These are phyloP conservation scores for Hyles euphorbiae DNA, from an alignment of 1,140 invertebrate species.

Conservation along the genomic window DNA sequence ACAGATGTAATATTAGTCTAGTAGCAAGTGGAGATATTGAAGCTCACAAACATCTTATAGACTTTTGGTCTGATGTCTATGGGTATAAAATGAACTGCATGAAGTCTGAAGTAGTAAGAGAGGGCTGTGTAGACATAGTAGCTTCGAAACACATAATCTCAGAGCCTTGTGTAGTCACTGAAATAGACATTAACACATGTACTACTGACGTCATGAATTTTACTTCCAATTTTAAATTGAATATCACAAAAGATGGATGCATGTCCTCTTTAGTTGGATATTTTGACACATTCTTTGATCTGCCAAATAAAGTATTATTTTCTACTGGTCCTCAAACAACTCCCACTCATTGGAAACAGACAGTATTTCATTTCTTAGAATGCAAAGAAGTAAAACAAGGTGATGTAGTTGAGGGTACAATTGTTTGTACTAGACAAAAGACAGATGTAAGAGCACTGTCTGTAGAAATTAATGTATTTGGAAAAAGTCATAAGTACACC, in stretches of 20 bases:
- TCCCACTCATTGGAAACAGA: slow-evolving; percentile 98
- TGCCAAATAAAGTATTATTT: slow-evolving; percentile 80
- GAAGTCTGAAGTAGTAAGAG: slow-evolving; percentile 90
- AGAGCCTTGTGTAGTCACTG: slow-evolving; percentile 78
- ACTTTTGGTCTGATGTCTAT: slow-evolving; percentile 97
- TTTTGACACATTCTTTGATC: slow-evolving; percentile 93
- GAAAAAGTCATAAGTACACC: slow-evolving; percentile 69
- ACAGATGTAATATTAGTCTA: slow-evolving; percentile 92
- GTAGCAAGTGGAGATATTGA: slow-evolving; percentile 91
- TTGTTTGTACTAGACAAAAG: slow-evolving; percentile 76
- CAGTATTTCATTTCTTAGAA: slow-evolving; percentile 89
- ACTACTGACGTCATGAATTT: slow-evolving; percentile 89
- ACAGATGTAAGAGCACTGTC: slow-evolving; percentile 62
- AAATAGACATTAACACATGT: slow-evolving; percentile 90
- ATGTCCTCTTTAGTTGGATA: slow-evolving; percentile 94
- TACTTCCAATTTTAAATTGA: slow-evolving; percentile 84
- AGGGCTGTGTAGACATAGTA: slow-evolving; percentile 93
- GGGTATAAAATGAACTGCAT: slow-evolving; percentile 98
- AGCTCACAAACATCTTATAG: slow-evolving; percentile 83
- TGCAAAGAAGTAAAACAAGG: slow-evolving; percentile 84
- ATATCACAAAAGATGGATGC: slow-evolving; percentile 81
- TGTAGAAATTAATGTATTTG: slow-evolving; percentile 66
- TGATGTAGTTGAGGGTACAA: slow-evolving; percentile 80
- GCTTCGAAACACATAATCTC: slow-evolving; percentile 87
- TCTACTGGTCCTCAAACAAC: slow-evolving; percentile 85